Conservation (phyloP, 2,888 invertebrate species). For the Smittia aterrima region DNA sequence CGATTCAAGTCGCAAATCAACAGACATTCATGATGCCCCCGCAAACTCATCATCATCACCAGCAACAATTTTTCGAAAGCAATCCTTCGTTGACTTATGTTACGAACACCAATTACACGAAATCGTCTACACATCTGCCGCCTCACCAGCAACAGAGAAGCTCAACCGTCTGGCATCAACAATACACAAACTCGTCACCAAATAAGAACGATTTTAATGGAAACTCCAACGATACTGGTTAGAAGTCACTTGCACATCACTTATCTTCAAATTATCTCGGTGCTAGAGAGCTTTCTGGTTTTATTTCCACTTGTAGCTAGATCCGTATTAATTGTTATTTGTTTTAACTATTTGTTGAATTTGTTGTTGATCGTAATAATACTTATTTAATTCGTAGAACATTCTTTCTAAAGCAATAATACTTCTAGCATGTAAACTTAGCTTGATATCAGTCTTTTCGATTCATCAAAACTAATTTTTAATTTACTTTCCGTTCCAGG, state of each 20-base stretch:
- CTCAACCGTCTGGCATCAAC: slow-evolving; percentile 42
- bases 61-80: slow-evolving; percentile 21
- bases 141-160: slow-evolving; percentile 43
- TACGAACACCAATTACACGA: not conserved
- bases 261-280: not conserved
- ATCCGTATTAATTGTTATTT: not conserved
- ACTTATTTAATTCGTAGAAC: too few relatives aligned
- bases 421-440: not conserved
- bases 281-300: not conserved
- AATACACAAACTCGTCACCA: slow-evolving; percentile 46
- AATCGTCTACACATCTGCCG: not conserved
- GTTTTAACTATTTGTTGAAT: too few relatives aligned
- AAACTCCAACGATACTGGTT: slow-evolving; percentile 33
- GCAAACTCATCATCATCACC: slow-evolving; percentile 27
- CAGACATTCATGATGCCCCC: not conserved
- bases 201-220: slow-evolving; percentile 44
- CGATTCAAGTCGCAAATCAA: slow-evolving; percentile 1
- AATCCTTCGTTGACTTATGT: slow-evolving; percentile 12
- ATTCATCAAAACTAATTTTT: too few relatives aligned
- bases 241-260: slow-evolving; percentile 22
- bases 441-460: too few relatives aligned
- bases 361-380: too few relatives aligned
- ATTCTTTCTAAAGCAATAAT: too few relatives aligned
- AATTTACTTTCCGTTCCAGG: too few relatives aligned
- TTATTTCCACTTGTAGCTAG: not conserved